Evolutionary conservation across 1,140 invertebrate genomes (phyloP), one percentile per base, ranked within the genome.

Genomic region (Drosophila baimaii): DNA sequence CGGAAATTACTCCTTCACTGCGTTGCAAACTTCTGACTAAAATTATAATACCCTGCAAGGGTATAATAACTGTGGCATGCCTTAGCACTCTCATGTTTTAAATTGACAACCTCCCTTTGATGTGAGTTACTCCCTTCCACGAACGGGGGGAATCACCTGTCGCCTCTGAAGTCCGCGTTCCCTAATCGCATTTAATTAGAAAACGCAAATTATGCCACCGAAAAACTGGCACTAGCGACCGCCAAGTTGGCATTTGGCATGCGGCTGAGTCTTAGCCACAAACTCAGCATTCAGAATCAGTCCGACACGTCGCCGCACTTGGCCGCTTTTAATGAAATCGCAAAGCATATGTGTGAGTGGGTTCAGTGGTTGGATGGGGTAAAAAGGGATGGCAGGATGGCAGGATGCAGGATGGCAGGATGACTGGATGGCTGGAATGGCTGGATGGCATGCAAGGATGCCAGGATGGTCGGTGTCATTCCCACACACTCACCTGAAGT

Each of bases 261-360:
- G 54, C 47, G 65, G 47, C 64, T 25, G 46, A 41, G 46, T 58
- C 59, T 65, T 52, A 59, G 62, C 65, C 65, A 52, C 61, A 69
- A 69, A 69, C 65, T 63, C 62, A 44, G 56, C 62, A 61, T 43
- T 23, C 59, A 29, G 62, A 61, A 65, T 62, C 56, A 19, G 47
- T n/a, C 51, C 31, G 64, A 79, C 80, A 79, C 65, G 58, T 64
- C 41, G 59, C 27, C 59, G 57, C 47, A 66, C 63, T 78, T 57
- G 37, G 65, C 58, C 74, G 58, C 51, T 73, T 79, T 76, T 63
- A 77, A 86, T 86, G 64, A 77, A 88, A 88, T 44, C 46, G 49
- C 66, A 43, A 19, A 70, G 56, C 83, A 88, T 86, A 86, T 86
- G 83, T 49, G 43, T 31, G 33, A 44, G 51, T 49, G 56, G 49